Base-by-base conservation (phyloP, 2,888 invertebrate genomes). In the Thereva unica region DNA sequence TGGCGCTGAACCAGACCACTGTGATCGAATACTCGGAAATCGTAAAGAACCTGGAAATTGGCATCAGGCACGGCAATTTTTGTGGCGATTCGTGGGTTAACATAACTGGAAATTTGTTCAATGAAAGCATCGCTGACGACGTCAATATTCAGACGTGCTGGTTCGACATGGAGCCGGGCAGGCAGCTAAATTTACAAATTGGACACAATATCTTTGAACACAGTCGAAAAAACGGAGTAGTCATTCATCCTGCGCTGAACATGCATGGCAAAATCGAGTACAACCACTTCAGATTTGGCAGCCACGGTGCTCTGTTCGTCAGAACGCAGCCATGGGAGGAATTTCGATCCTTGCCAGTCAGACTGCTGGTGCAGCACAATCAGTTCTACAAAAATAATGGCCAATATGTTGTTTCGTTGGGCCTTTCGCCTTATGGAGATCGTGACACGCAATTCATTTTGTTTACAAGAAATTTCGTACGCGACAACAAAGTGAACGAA, bases 51-150 rank as follows among this genome's bases (percentile, higher is more conserved):
- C 82, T 91, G 5, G 93, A 95, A 76, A 87, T 90, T 41, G 97
- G 96, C 0, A 86, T 98, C 50, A 82, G 95, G 59, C 90, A 97
- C 71, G 97, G 97, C 3, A 99, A 99, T 79, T 96, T 89, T 76
- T 97, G 97, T 75, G 89, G 90, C 4, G 85, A 88, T 73, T 87
- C 90, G 52, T 88, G 90, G 82, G 88, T 97, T 1, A 97, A 97
- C 78, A 86, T 97, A n/a, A 95, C 93, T 1, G 92, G 92, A n/a
- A 95, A 94, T 77, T 87, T 85, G 79, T 95, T 97, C 78, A 91
- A 90, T 72, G 87, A 87, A 54, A 93, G 93, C 73, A 77, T 85
- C 38, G 88, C 89, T 74, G 90, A 90, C 68, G 93, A 92, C 1
- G 82, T 97, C 38, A 90, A 93, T 76, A 84, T 95, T 65, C 85